Base-by-base conservation (phyloP, 2,888 invertebrate genomes). In the Chironomus riparius region DNA sequence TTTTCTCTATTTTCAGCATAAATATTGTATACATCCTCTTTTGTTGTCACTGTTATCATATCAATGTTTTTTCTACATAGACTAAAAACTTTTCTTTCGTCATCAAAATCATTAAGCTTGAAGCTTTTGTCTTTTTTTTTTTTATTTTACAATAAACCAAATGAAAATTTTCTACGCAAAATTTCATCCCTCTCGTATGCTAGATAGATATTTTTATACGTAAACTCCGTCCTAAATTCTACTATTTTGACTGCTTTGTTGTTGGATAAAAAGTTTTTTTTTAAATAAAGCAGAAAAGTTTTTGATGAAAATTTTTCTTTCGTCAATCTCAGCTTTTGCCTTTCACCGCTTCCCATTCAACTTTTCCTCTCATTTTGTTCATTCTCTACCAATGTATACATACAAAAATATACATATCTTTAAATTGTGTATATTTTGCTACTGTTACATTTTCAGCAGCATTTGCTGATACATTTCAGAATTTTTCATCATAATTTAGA, bases 401-500 rank as follows among this genome's bases (percentile, higher is more conserved):
- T 10, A 38, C 24, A 13, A 24, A 21, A 21, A 68, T 22, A 18
- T 68, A 18, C 61, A 38, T 38, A 38, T 38, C 38, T 38, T 10
- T 38, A 38, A 38, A 38, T 38, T 38, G 7, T 38, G 38, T 38
- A 38, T 38, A 38, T 38, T 38, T 38, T 38, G 38, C 38, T 38
- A 38, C 38, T 38, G 38, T 38, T 38, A 38, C 38, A 38, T 38
- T 38, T 38, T 38, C 15, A 56, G 56, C 15, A 56, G 56, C 56
- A 56, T 56, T 56, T 28, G 47, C 15, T 28, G 65, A 75, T 73
- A 62, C 68, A 47, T 68, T 75, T 68, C 68, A 48, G 74, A 68
- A 75, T 75, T 62, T 74, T 75, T 75, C 65, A 75, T 76, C 69
- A 76, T 76, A 76, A 76, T 76, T 76, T 76, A 76, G 76, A 76